Conservation (phyloP, 2,797 vertebrate genomes). For the Hypotaenidia okinawae region DNA sequence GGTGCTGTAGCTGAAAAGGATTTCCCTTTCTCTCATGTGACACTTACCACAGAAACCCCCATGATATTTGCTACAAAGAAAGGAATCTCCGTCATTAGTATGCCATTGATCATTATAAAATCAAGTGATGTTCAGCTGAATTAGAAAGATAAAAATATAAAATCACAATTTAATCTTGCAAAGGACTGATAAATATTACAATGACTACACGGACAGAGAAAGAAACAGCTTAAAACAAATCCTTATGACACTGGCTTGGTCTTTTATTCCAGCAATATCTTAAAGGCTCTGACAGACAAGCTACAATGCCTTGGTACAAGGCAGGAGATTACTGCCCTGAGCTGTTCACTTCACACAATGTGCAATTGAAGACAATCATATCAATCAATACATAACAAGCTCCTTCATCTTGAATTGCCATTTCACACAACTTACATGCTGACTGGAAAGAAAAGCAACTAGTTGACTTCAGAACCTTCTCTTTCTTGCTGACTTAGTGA, state of each 20-base stretch:
- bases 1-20: background rate
- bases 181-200: background rate
- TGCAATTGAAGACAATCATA: background rate
- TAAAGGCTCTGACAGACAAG: background rate
- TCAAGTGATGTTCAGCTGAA: background rate
- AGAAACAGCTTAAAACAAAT: background rate
- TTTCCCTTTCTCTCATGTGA: background rate
- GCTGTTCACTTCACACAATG: background rate
- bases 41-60: background rate
- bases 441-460: background rate
- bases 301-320: background rate
- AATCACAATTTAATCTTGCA: background rate
- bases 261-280: background rate
- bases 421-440: background rate
- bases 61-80: background rate
- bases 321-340: background rate
- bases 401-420: background rate
- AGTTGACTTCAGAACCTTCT: background rate
- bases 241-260: background rate
- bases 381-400: background rate
- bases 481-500: slow-evolving; percentile 6
- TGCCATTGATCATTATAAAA: background rate
- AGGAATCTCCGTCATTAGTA: background rate
- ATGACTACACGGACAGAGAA: background rate
- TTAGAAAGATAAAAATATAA: background rate